Base-by-base conservation (phyloP, 2,888 invertebrate species). In the Adelphocoris suturalis region DNA sequence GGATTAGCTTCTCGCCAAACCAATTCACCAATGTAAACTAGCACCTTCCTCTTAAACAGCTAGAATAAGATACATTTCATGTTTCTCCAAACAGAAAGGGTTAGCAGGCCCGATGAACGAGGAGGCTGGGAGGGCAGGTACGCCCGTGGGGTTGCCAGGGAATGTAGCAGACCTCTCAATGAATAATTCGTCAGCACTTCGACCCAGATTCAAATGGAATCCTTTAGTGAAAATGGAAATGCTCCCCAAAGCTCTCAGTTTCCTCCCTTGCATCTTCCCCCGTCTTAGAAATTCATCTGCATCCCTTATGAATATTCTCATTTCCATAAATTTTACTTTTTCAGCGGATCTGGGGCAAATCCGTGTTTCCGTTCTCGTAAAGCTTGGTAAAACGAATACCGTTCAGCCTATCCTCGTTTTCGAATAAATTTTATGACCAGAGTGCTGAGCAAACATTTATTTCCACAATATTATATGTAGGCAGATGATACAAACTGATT, bases 121-220 rank as follows among this genome's bases (percentile, higher is more conserved):
- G 61, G 19, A 3, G 61, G 61, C 11, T 37, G 37, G n/a, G 37
- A 37, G 2, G 16, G 52, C 52, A 61, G 61, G n/a, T 19, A 61
- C 19, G 16, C 19, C 13, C 19, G 61, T n/a, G n/a, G 61, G 61
- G 61, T 16, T 19, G n/a, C 14, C 47, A 84, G 27, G 57, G 27
- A 84, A 27, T 13, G 28, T 55, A 16, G 84, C 84, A 55, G 55
- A 52, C 84, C 84, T 47, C 84, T 68, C 86, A 86, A 86, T 86
- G 86, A 86, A 86, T 86, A 86, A 86, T 86, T 86, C 75, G 86
- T 86, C 86, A 86, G 68, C 86, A 86, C 75, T 86, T 86, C 86
- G 86, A 86, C 86, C 86, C 86, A 86, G 68, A 86, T 86, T 68
- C 86, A 86, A 86, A 86, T 86, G 86, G 86, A 86, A 86, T 86